Evolutionary conservation across 2,888 invertebrate genomes (phyloP).

Genomic region (Ditula angustiorana): DNA sequence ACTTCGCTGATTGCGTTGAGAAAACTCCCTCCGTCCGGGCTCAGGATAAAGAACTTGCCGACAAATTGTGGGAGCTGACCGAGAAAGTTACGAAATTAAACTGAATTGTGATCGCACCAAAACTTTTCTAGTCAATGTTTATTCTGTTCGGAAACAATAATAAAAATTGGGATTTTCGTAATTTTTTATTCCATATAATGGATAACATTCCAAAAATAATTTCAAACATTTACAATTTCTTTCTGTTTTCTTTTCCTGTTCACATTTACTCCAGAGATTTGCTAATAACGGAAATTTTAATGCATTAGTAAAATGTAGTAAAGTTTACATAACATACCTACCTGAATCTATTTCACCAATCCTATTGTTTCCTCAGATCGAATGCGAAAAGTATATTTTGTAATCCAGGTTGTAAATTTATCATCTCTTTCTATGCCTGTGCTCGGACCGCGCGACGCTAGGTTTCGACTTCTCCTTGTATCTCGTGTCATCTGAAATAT

Average conservation of each 20-base stretch:
- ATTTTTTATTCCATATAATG: slow-evolving; percentile 14
- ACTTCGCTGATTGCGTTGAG: slow-evolving; percentile 90
- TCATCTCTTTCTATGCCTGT: slow-evolving; percentile 75
- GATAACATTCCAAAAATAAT: slow-evolving; percentile 7
- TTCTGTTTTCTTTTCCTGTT: not conserved
- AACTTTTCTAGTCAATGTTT: not conserved
- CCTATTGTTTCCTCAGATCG: not conserved
- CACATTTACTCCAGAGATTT: slow-evolving; percentile 4
- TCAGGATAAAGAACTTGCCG: slow-evolving; percentile 87
- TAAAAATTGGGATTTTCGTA: not conserved
- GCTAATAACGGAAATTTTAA: not conserved
- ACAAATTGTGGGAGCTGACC: slow-evolving; percentile 92
- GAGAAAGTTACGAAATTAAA: slow-evolving; percentile 57
- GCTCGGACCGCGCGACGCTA: slow-evolving; percentile 71
- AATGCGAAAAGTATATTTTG: not conserved
- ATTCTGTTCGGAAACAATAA: not conserved
- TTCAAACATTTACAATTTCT: not conserved
- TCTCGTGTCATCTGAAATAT: slow-evolving; percentile 67
- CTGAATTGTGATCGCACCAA: not conserved
- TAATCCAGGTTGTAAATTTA: not conserved
- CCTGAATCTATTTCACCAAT: not conserved
- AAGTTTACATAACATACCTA: not conserved
- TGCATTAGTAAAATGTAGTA: not conserved
- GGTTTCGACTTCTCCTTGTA: slow-evolving; percentile 76
- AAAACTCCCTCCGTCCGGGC: slow-evolving; percentile 81